Conservation (phyloP, 2,113 vertebrate genomes). For the Melanerpes formicivorus region DNA sequence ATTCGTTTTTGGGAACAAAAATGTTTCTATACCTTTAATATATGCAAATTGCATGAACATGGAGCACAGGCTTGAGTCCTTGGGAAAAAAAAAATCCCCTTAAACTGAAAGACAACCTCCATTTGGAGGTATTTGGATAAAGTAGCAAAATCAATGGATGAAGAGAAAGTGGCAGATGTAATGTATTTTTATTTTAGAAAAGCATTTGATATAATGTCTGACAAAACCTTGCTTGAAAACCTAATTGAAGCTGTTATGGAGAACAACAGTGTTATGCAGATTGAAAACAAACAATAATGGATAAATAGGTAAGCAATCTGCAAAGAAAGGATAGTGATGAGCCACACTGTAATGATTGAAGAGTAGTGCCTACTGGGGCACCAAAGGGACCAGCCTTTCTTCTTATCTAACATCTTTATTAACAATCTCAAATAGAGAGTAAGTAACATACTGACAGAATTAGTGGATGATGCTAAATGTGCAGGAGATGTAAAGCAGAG, state of each 20-base stretch:
- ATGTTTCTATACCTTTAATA: conserved; percentile 3
- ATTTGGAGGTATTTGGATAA: neutral
- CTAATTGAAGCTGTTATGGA: conserved; percentile 14
- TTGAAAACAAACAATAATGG: conserved; percentile 34
- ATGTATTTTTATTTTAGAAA: conserved; percentile 22
- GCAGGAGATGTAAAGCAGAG: neutral
- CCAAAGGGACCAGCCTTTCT: neutral
- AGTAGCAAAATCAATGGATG: neutral
- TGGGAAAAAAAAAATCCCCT: neutral
- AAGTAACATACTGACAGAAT: neutral
- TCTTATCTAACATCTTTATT: neutral
- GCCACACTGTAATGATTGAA: neutral
- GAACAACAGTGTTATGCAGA: neutral
- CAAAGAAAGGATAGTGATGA: neutral
- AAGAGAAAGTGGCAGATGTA: neutral
- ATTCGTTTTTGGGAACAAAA: conserved; percentile 3
- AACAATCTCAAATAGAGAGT: neutral
- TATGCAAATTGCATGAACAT: neutral
- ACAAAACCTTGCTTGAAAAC: conserved; percentile 34
- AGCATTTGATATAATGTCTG: conserved; percentile 15
- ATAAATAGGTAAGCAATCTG: conserved; percentile 29
- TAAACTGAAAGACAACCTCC: neutral
- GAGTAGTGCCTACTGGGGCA: neutral
- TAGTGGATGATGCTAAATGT: neutral
- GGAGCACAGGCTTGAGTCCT: neutral